phyloP scores from a whole-genome alignment of 2,113 vertebrate genomes.

The Brachypodius melanocephalos region DNA sequence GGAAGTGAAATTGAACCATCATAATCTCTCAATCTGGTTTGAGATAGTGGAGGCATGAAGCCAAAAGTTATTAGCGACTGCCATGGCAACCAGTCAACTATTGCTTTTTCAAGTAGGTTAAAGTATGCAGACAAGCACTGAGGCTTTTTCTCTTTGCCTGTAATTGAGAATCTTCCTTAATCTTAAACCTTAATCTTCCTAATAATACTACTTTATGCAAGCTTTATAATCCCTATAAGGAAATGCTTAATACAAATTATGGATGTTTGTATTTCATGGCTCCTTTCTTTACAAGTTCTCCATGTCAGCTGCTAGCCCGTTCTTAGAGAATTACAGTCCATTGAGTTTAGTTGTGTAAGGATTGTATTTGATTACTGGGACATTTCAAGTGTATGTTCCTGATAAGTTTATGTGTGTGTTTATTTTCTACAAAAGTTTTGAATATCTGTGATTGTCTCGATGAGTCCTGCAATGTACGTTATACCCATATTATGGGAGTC shows the following conservation, averaged over 20 bases:
- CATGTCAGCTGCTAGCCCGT: neutral
- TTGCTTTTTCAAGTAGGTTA: neutral
- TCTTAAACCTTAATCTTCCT: neutral
- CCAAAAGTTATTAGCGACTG: neutral
- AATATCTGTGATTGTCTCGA: neutral
- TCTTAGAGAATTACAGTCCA: neutral
- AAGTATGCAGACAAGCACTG: neutral
- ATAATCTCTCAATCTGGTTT: neutral
- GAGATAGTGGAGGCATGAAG: neutral
- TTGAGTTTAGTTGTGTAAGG: neutral
- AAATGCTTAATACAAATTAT: neutral
- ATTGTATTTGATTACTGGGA: neutral
- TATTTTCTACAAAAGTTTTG: neutral
- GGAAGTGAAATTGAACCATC: neutral
- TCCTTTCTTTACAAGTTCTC: neutral
- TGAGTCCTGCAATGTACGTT: neutral
- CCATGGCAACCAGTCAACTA: neutral
- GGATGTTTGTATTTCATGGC: neutral
- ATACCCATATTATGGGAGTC: neutral
- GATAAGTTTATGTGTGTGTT: neutral
- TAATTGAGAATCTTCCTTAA: neutral
- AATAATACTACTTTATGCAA: neutral
- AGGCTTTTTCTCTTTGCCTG: neutral
- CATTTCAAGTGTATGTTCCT: neutral
- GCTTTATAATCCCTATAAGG: neutral